phyloP scores from a whole-genome alignment of 2,888 invertebrate species.

The Serrognathus titanus region DNA sequence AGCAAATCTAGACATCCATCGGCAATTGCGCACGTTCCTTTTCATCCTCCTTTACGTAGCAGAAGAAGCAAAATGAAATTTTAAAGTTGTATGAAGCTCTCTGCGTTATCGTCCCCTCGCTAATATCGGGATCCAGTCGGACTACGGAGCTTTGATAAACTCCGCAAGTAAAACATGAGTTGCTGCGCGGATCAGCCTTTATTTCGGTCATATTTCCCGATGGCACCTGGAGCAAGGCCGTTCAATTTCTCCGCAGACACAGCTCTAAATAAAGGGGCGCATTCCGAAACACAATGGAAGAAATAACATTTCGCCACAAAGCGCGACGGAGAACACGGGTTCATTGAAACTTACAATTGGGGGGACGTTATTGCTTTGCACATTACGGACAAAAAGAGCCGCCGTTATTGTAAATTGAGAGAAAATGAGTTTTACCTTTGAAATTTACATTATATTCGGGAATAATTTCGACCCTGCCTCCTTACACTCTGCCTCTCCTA shows the following conservation, averaged over 20 bases:
- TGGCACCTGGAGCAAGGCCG: constrained; percentile 23
- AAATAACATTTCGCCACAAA: constrained; percentile 22
- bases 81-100: constrained; percentile 34
- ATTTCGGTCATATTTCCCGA: constrained; percentile 24
- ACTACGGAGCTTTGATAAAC: constrained; percentile 26
- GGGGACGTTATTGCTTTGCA: constrained; percentile 16
- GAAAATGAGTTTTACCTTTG: constrained; percentile 11
- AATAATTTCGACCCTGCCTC: too few relatives aligned
- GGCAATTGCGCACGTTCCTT: constrained; percentile 25
- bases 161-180: constrained; percentile 26
- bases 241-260: constrained; percentile 26
- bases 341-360: constrained; percentile 20
- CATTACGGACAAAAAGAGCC: constrained; percentile 18
- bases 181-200: constrained; percentile 20
- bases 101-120: constrained; percentile 30
- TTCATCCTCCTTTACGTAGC: constrained; percentile 20
- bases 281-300: constrained; percentile 18
- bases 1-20: constrained; percentile 8
- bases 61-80: constrained; percentile 33
- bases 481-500: too few relatives aligned
- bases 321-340: constrained; percentile 13
- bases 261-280: constrained; percentile 22
- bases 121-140: constrained; percentile 26
- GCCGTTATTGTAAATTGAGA: constrained; percentile 14
- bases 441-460: not conserved